These are phyloP conservation scores for Propsilocerus akamusi DNA, from an alignment of 1,140 invertebrate species.

Conservation along the genomic window DNA sequence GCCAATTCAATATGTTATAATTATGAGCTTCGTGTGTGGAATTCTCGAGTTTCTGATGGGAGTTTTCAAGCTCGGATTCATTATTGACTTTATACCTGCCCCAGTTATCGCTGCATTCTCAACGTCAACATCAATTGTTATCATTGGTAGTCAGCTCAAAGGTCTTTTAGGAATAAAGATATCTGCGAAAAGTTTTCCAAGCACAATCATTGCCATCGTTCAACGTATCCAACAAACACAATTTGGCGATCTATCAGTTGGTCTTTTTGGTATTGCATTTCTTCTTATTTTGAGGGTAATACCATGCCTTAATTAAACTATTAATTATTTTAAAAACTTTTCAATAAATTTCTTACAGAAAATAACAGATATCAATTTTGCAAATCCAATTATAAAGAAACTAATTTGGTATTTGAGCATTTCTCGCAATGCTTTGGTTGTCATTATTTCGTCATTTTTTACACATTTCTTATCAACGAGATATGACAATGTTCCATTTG, in stretches of 20 bases:
- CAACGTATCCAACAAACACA: conserved; percentile 38
- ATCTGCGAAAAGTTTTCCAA: conserved; percentile 47
- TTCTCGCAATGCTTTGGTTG: conserved; percentile 61
- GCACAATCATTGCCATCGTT: conserved; percentile 42
- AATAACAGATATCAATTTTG: too few species aligned
- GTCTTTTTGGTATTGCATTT: conserved; percentile 46
- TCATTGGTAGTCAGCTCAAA: conserved; percentile 75
- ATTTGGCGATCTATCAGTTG: too few species aligned
- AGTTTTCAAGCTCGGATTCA: conserved; percentile 64
- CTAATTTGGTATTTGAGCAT: conserved; percentile 55
- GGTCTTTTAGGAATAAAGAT: conserved; percentile 60
- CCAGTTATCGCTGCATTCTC: conserved; percentile 89
- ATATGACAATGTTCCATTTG: conserved; percentile 34
- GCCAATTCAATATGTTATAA: conserved; percentile 50
- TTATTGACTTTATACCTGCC: conserved; percentile 86
- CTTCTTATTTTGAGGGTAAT: conserved; percentile 51
- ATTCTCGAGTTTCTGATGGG: conserved; percentile 31
- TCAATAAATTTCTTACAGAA: too few species aligned
- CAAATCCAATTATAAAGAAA: conserved; percentile 30
- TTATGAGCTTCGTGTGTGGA: background rate
- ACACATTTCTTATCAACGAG: too few species aligned
- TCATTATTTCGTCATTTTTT: conserved; percentile 46
- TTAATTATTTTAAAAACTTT: too few species aligned
- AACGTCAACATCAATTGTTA: conserved; percentile 82
- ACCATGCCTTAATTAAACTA: too few species aligned